These are phyloP conservation scores for Noctilio leporinus DNA, from an alignment of 2,113 vertebrate genomes.

Conservation along the genomic window DNA sequence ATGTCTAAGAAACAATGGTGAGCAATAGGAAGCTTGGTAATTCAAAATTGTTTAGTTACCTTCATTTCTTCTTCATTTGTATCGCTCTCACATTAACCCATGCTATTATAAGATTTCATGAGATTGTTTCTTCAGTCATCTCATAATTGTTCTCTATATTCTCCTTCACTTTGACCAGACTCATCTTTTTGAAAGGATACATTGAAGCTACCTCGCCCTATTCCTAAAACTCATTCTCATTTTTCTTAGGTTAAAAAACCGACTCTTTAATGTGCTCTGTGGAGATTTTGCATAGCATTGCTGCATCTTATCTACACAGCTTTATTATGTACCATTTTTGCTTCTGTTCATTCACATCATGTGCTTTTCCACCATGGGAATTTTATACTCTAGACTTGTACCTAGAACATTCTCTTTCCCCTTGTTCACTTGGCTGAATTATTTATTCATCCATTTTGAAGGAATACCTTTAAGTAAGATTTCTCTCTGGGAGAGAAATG, in stretches of 20 bases:
- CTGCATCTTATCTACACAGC: not conserved
- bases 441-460: not conserved
- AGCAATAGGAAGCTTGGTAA: not conserved
- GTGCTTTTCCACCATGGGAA: not conserved
- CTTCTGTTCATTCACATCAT: slow-evolving; percentile 1
- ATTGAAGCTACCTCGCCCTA: not conserved
- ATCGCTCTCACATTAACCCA: not conserved
- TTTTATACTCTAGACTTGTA: not conserved
- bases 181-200: not conserved
- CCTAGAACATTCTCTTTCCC: not conserved
- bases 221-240: not conserved
- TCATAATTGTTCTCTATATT: not conserved
- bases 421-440: not conserved
- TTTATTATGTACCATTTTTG: not conserved
- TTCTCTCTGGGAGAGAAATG: not conserved
- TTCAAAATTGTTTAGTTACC: not conserved
- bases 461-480: not conserved
- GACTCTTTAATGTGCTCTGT: not conserved
- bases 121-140: not conserved
- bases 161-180: not conserved
- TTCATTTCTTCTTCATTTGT: not conserved
- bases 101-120: not conserved
- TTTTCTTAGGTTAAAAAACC: not conserved
- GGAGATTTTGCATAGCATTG: not conserved
- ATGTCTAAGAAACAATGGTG: not conserved